A percentile compares a stretch with the other conserved stretches of the same genome.
Evolutionary conservation across 92 coral and sea anemone species (phyloP).

Genomic region (Isaurus tuberculatus): DNA sequence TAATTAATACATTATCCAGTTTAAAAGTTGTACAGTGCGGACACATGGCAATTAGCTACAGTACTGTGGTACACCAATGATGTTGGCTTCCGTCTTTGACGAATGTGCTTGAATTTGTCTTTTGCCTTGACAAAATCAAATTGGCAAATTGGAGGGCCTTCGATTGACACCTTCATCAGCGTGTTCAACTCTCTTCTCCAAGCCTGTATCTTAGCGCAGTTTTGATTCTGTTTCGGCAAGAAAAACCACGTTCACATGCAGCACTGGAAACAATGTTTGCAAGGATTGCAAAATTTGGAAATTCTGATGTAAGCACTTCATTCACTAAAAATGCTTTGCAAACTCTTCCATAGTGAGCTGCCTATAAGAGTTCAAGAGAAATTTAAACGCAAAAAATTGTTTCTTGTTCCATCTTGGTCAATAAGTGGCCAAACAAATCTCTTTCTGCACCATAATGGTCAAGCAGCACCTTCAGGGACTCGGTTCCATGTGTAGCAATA

Average conservation of each 20-base stretch:
- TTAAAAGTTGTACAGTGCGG: conserved; percentile 9
- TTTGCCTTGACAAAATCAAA: conserved; percentile 17
- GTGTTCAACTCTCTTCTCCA: conserved; percentile 17
- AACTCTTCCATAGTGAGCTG: conserved; percentile 19
- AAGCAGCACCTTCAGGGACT: conserved; percentile 45
- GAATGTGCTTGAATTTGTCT: conserved; percentile 15
- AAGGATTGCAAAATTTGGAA: conserved; percentile 3
- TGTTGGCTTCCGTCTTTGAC: conserved; percentile 18
- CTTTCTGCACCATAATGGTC: conserved; percentile 47
- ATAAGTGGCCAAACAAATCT: conserved; percentile 9
- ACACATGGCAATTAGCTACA: too few relatives aligned
- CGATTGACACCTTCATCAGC: conserved; percentile 16
- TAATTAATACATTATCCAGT: too few relatives aligned
- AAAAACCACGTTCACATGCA: conserved; percentile 39
- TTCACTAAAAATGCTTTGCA: conserved; percentile 1
- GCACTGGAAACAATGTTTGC: conserved; percentile 34
- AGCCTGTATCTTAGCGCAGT: conserved; percentile 24
- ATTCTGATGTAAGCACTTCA: conserved; percentile 28
- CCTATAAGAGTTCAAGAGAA: conserved; percentile 11
- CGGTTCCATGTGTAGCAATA: conserved; percentile 44
- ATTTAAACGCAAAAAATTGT: conserved; percentile 15
- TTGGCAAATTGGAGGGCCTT: conserved; percentile 13
- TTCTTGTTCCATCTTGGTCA: conserved; percentile 12
- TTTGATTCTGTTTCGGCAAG: conserved; percentile 6
- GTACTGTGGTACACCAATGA: conserved; percentile 18